Evolutionary conservation across 1,140 invertebrate genomes (phyloP).

Genomic region (Xylocopa sonorina): DNA sequence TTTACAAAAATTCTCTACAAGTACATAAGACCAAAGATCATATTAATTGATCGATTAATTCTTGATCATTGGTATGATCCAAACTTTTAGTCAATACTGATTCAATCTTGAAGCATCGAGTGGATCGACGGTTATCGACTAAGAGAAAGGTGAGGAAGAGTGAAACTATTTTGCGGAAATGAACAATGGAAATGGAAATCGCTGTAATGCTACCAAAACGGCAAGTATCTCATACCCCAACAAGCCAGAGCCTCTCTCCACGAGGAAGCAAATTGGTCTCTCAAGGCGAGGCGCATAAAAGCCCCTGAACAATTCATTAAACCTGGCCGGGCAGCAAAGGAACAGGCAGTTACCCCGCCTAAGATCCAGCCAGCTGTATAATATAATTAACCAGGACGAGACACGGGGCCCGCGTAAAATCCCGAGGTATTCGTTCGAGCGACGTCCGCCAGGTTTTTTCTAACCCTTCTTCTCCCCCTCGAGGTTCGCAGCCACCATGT

Average conservation of each 20-base stretch:
- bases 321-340: neutral
- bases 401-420: neutral
- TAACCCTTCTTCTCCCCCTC: neutral
- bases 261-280: conserved; percentile 26
- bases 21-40: too few species aligned
- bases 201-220: too few species aligned
- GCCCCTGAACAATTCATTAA: conserved; percentile 25
- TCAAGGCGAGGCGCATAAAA: conserved; percentile 9
- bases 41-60: too few species aligned
- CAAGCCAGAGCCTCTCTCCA: neutral
- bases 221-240: neutral
- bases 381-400: conserved; percentile 37
- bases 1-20: too few species aligned
- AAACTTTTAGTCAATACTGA: neutral
- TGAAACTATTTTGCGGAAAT: too few species aligned
- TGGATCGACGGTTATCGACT: too few species aligned
- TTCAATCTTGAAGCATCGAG: too few species aligned
- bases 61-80: too few species aligned
- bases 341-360: conserved; percentile 22
- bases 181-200: too few species aligned
- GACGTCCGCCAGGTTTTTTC: neutral
- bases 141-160: too few species aligned
- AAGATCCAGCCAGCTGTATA: conserved; percentile 28
- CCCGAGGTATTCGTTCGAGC: conserved; percentile 29
- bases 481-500: neutral